Evolutionary conservation across 2,888 invertebrate species (phyloP).

Genomic region (Charanyca ferruginea): DNA sequence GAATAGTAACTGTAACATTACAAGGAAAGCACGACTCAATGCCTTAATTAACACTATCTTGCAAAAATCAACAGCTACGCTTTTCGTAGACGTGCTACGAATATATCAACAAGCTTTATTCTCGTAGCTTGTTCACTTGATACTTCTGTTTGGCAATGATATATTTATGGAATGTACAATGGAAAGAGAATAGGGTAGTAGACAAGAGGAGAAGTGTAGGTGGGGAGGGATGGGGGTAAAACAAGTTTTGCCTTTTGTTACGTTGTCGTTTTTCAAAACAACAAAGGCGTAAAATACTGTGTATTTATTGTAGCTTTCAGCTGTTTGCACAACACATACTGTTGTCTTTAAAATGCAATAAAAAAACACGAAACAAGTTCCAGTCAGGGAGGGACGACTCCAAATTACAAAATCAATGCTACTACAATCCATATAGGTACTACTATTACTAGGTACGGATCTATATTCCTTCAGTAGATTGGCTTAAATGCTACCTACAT

Average conservation of each 20-base stretch:
- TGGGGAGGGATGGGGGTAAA: not conserved
- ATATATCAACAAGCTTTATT: conserved; percentile 47
- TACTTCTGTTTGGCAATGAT: conserved; percentile 40
- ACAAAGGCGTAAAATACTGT: conserved; percentile 30
- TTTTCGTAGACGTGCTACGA: conserved; percentile 65
- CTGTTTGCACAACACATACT: conserved; percentile 32
- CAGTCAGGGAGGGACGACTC: conserved; percentile 15
- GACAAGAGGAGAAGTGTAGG: conserved; percentile 1
- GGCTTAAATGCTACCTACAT: conserved; percentile 7
- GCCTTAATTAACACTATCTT: conserved; percentile 54
- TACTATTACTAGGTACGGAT: too few species aligned
- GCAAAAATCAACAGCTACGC: conserved; percentile 62
- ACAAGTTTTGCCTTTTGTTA: conserved; percentile 32
- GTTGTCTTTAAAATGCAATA: conserved; percentile 19
- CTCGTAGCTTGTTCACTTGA: conserved; percentile 41
- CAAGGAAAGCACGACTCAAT: conserved; percentile 33
- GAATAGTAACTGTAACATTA: conserved; percentile 30
- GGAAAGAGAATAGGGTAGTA: conserved; percentile 22
- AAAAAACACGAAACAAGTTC: conserved; percentile 20
- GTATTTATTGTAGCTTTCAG: conserved; percentile 25
- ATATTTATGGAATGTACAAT: conserved; percentile 38
- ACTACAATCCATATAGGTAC: conserved; percentile 14
- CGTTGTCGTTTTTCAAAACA: conserved; percentile 30
- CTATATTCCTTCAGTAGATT: conserved; percentile 20
- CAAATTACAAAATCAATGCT: conserved; percentile 58